Evolutionary conservation across 2,888 invertebrate species (phyloP).

Genomic region (Bugulina stolonifera): DNA sequence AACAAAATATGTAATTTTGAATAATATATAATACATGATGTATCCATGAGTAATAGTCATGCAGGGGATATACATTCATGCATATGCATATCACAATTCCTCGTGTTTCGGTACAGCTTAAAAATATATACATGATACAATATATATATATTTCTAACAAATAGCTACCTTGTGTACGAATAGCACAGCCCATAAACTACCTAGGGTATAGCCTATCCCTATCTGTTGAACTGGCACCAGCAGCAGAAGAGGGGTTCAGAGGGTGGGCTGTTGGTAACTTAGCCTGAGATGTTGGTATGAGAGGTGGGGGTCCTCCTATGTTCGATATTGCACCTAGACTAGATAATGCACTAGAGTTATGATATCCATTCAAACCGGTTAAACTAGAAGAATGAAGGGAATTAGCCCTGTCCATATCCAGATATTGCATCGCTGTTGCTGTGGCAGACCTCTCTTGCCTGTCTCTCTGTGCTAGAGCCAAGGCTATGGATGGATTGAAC

Average conservation of each 20-base stretch:
- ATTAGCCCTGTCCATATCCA: not conserved
- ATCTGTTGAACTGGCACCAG: not conserved
- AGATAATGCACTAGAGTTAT: not conserved
- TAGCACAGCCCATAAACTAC: no score
- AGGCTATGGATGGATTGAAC: not conserved
- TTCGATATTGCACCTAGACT: not conserved
- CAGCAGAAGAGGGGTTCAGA: no score
- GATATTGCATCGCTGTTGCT: not conserved
- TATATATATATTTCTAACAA: no score
- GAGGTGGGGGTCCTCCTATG: constrained; percentile 6
- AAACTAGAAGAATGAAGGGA: not conserved
- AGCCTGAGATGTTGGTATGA: constrained; percentile 19
- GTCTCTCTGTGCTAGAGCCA: not conserved
- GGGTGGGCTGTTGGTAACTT: not conserved
- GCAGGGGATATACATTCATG: no score
- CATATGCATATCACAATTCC: no score
- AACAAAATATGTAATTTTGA: no score
- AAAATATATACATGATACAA: no score
- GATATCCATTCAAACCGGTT: not conserved
- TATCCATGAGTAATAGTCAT: no score
- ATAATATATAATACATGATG: no score
- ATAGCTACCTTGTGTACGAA: no score
- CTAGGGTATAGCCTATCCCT: no score
- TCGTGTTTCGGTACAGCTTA: no score
- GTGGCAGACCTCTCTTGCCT: not conserved